Base-by-base conservation (phyloP, 2,113 vertebrate genomes). In the Myotis lucifugus region DNA sequence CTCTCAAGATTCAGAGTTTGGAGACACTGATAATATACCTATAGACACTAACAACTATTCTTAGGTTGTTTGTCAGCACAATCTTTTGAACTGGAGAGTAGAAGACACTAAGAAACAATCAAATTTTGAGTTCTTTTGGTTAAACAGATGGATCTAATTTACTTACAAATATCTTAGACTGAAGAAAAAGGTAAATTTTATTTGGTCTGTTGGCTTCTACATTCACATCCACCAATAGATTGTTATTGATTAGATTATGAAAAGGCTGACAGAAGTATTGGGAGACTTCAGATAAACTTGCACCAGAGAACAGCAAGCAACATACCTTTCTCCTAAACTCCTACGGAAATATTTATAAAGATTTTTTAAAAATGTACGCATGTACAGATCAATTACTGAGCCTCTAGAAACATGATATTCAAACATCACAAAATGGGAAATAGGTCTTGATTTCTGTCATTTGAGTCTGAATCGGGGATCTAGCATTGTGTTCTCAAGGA, bases 401-500 rank as follows among this genome's bases (percentile, higher is more conserved):
- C 18, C 88, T 64, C 78, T 3, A 83, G 32, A 94, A 90, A 96
- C 93, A 97, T 95, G 96, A 97, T 96, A 90, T 23, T 73, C 73
- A 87, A 96, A 78, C 21, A 82, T 56, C 78, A 96, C 93, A 95
- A 94, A 88, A 85, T n/a, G 29, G 64, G 19, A 50, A 37, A 61
- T 10, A 73, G 48, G 37, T 46, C 37, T 74, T 48, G 77, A 73
- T 54, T 77, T 81, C 32, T 72, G 27, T 89, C 54, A 64, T 56
- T 6, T 32, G 8, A 74, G 40, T 84, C 37, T 95, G 40, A 66
- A 84, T 48, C 77, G 73, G 87, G n/a, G 34, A 48, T 69, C 6
- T 87, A 78, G 73, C 61, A 50, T 2, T 85, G 48, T 67, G 25
- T 86, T 74, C 25, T 85, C 29, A 86, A 66, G 18, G 37, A 89